Evolutionary conservation across 2,113 vertebrate genomes (phyloP).

Genomic region (Thamnophis sirtalis): DNA sequence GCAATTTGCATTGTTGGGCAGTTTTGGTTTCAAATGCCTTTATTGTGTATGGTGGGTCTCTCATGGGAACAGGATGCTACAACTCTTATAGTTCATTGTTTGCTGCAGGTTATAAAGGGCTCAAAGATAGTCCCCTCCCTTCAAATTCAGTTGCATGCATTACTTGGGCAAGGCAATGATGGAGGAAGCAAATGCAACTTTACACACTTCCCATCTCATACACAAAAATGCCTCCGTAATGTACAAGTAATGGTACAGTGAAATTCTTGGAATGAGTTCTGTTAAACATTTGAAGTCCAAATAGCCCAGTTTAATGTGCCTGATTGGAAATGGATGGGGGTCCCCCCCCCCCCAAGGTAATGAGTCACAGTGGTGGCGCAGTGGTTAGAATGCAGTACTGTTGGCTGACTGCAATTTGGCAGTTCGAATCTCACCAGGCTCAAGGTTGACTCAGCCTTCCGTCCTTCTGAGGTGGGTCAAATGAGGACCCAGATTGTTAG

Average conservation of each 20-base stretch:
- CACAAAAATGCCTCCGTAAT: conserved; percentile 16
- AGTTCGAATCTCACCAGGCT: too few species aligned
- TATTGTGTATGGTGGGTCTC: neutral
- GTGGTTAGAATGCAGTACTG: too few species aligned
- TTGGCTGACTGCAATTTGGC: too few species aligned
- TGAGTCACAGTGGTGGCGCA: neutral
- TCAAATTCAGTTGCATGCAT: conserved; percentile 29
- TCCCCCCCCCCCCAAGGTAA: neutral
- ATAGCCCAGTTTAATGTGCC: conserved; percentile 4
- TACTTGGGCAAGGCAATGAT: neutral
- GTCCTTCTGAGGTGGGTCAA: too few species aligned
- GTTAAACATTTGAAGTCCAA: neutral
- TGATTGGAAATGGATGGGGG: neutral
- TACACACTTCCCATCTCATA: conserved; percentile 19
- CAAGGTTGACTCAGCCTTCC: too few species aligned
- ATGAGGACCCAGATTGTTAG: too few species aligned
- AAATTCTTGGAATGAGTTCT: neutral
- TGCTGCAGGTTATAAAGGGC: conserved; percentile 51
- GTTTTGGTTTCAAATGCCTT: neutral
- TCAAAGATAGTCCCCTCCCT: conserved; percentile 37
- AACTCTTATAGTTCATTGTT: conserved; percentile 45
- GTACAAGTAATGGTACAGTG: neutral
- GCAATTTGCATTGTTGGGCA: neutral
- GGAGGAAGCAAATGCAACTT: neutral
- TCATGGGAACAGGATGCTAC: neutral